phyloP scores from a whole-genome alignment of 2,888 invertebrate species.

The Ormyrus nitidulus region DNA sequence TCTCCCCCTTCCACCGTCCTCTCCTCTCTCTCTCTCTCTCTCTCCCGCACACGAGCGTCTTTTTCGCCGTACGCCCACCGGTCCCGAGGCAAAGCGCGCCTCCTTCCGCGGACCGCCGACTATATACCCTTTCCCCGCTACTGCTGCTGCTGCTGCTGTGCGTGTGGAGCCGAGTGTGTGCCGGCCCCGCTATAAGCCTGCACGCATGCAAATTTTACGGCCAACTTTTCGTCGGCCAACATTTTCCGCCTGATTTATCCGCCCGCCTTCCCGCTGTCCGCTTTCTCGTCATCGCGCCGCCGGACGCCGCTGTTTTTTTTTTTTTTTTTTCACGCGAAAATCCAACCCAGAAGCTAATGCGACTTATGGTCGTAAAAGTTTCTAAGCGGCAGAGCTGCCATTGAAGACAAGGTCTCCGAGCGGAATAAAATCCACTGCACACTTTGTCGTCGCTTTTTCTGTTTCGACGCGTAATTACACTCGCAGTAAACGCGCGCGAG shows the following conservation, averaged over 20 bases:
- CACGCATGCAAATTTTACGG: constrained; percentile 45
- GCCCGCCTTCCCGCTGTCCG: not conserved
- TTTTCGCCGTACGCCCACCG: constrained; percentile 56
- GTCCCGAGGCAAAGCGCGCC: constrained; percentile 32
- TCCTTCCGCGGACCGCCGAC: constrained; percentile 64
- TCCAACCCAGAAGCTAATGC: too few relatives aligned
- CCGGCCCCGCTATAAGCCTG: not conserved
- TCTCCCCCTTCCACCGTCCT: constrained; percentile 2
- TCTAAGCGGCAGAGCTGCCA: too few relatives aligned
- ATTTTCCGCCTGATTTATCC: constrained; percentile 32
- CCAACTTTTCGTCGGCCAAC: constrained; percentile 10
- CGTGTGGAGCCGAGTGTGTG: not conserved
- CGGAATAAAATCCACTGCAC: too few relatives aligned
- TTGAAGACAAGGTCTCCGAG: too few relatives aligned
- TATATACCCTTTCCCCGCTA: constrained; percentile 60
- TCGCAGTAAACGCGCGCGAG: too few relatives aligned
- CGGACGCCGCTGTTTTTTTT: not conserved
- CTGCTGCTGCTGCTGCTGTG: constrained; percentile 14
- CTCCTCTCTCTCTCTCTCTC: constrained; percentile 20
- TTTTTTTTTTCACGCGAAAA: not conserved
- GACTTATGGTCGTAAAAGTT: too few relatives aligned
- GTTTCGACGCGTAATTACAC: too few relatives aligned
- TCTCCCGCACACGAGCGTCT: constrained; percentile 32
- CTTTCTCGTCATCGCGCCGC: constrained; percentile 6
- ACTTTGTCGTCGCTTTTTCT: too few relatives aligned